Evolutionary conservation across 2,113 vertebrate species (phyloP), one percentile per base, ranked within the genome.

Genomic region (Chionis minor): DNA sequence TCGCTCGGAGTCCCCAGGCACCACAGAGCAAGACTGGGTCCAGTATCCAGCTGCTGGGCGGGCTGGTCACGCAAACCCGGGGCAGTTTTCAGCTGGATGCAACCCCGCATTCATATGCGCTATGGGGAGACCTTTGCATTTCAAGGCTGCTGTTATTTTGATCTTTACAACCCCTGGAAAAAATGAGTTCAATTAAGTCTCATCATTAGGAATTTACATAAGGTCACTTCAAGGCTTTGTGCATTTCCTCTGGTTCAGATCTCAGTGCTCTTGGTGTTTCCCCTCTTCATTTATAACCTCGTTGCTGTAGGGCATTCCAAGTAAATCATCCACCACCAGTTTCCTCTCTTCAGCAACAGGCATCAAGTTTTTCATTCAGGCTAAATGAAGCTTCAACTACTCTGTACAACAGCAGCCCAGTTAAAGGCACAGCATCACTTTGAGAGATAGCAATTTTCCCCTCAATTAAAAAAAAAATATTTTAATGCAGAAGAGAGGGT

Each of bases 281-380:
- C 94, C 89, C 42, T 86, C 88, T 55, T 94, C 92, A 94, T 88
- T 87, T 94, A 92, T 80, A 97, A 94, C 73, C 66, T 20, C 0
- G 0, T 79, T 38, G 96, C 97, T 91, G 81, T 14, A 92, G 95
- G 97, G 97, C 86, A 95, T 94, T 91, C 63, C 26, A 40, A 95
- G 94, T 97, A 94, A 96, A 97, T 97, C 84, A 97, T 97, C 96
- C 81, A 97, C 92, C 58, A 87, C 52, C 74, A 72, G 97, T 44
- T 97, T 97, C 96, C 97, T 91, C 96, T 96, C 92, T 87, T 66
- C 81, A 94, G 91, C 86, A 94, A 77, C 56, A 40, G 1, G 42
- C 66, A 70, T 32, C 8, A 17, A 73, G 71, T 7, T 89, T 92
- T 94, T 95, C 81, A 91, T 95, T 95, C 92, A 90, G 86, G 45